Evolutionary conservation across 2,888 invertebrate species (phyloP).

Genomic region (Hypomecis punctinalis): DNA sequence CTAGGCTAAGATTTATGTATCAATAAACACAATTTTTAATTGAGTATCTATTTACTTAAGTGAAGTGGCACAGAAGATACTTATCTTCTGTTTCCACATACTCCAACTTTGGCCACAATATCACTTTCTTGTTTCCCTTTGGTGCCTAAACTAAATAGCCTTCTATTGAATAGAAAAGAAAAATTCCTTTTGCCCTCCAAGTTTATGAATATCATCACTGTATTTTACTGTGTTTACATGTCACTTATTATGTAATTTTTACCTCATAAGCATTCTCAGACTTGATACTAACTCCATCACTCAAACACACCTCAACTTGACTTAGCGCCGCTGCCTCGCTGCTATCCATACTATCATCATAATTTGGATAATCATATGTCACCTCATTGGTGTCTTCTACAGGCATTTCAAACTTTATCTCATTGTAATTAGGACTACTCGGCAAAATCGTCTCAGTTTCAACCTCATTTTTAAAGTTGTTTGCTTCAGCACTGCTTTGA

Average conservation of each 20-base stretch:
- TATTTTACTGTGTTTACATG: background rate
- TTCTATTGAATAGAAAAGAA: too few relatives aligned
- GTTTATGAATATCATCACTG: too few relatives aligned
- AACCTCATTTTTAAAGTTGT: constrained; percentile 14
- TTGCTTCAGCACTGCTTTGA: constrained; percentile 15
- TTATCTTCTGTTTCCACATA: too few relatives aligned
- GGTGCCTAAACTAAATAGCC: too few relatives aligned
- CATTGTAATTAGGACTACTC: constrained; percentile 46
- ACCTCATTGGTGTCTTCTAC: constrained; percentile 49
- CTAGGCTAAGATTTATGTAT: too few relatives aligned
- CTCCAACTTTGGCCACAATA: too few relatives aligned
- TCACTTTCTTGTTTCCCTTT: too few relatives aligned
- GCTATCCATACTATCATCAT: constrained; percentile 74
- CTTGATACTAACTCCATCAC: constrained; percentile 64
- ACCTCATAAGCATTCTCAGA: constrained; percentile 57
- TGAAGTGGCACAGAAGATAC: too few relatives aligned
- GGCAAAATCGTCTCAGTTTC: constrained; percentile 38
- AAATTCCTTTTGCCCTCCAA: too few relatives aligned
- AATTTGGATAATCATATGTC: constrained; percentile 64
- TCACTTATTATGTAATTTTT: constrained; percentile 17
- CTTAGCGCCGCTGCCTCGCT: constrained; percentile 67
- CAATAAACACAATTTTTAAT: too few relatives aligned
- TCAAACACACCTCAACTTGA: constrained; percentile 73
- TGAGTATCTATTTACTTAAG: too few relatives aligned
- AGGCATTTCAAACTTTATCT: constrained; percentile 59